Evolutionary conservation across 2,113 vertebrate genomes (phyloP).

Genomic region (Hydropotes inermis): DNA sequence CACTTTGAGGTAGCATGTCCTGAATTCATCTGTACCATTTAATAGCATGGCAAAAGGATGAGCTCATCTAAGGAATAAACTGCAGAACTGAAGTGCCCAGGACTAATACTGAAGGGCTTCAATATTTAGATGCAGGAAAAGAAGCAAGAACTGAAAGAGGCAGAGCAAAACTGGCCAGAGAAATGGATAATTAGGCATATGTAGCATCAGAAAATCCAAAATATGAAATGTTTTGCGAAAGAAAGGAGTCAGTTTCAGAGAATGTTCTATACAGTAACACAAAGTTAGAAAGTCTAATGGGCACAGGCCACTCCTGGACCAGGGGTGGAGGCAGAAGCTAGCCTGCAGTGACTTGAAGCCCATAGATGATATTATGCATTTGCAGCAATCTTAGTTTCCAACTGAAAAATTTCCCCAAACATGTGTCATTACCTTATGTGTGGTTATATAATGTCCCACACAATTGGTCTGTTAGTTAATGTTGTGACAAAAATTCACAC

Average conservation of each 20-base stretch:
- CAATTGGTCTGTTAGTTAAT: background rate
- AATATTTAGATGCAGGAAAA: background rate
- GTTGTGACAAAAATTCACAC: slow-evolving; percentile 30
- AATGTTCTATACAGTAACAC: background rate
- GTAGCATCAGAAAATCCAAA: background rate
- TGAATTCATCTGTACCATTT: background rate
- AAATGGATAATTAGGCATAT: background rate
- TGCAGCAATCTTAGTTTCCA: background rate
- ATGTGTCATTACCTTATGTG: background rate
- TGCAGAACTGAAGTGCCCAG: background rate
- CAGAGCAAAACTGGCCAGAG: background rate
- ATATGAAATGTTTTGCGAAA: background rate
- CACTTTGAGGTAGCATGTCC: background rate
- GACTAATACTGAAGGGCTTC: background rate
- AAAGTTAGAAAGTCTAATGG: background rate
- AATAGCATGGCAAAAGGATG: too few relatives aligned
- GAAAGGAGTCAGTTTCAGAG: background rate
- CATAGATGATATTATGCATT: background rate
- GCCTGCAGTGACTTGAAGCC: background rate
- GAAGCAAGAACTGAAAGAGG: background rate
- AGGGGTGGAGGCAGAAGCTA: fast-evolving
- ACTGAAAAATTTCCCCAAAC: background rate
- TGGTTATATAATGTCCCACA: background rate
- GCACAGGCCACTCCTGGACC: fast-evolving
- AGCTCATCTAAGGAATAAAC: background rate